Conservation (phyloP, 2,888 invertebrate species). For the Lasioglossum figueresi region DNA sequence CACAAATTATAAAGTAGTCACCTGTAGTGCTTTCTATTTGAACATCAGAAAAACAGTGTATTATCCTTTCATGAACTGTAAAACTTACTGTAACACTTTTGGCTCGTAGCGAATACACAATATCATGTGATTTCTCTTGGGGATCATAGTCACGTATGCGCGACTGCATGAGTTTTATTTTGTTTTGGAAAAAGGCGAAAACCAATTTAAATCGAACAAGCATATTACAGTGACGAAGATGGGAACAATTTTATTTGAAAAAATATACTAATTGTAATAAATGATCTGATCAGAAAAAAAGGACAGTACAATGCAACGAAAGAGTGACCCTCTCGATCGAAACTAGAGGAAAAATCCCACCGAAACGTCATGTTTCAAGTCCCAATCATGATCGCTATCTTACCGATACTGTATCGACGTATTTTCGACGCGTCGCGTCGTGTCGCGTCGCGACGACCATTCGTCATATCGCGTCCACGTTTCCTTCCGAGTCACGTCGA, state of each 20-base stretch:
- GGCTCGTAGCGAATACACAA: not conserved
- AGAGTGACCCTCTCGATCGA: not conserved
- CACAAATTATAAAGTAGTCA: no score
- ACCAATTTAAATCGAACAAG: not conserved
- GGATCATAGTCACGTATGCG: not conserved
- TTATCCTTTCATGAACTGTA: not conserved
- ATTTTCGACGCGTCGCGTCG: not conserved
- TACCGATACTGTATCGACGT: conserved; percentile 36
- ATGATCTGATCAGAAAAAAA: not conserved
- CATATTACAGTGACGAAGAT: not conserved
- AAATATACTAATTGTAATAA: not conserved
- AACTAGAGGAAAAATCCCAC: conserved; percentile 28
- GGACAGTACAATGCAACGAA: not conserved
- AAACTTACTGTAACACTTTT: not conserved
- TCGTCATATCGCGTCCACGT: not conserved
- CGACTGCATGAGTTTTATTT: not conserved
- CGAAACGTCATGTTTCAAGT: not conserved
- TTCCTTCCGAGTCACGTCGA: not conserved
- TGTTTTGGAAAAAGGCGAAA: not conserved
- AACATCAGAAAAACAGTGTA: not conserved
- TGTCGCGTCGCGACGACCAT: not conserved
- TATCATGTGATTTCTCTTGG: not conserved
- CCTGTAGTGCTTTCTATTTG: not conserved
- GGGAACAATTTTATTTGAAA: not conserved
- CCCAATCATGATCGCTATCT: conserved; percentile 31